Base-by-base conservation (phyloP, 1,140 invertebrate species). In the Nomia melanderi region DNA sequence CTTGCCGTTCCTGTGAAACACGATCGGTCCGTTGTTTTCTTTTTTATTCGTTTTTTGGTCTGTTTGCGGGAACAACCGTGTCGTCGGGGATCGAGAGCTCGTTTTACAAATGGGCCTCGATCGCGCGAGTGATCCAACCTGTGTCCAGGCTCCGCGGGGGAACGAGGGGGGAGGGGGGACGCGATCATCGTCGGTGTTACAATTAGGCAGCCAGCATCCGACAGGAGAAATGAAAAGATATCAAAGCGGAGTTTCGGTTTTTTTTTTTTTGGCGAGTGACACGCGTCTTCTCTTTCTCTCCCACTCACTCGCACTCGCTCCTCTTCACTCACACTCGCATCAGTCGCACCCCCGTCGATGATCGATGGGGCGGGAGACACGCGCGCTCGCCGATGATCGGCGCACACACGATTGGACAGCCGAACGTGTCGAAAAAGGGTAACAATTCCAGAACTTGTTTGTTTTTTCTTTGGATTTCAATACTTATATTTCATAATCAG, bases 401-500 rank as follows among this genome's bases (percentile, higher is more conserved):
- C 70, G 39, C 57, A 39, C 56, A 54, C 69, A 44, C 59, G 75
- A 77, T 78, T 59, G 79, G 76, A 77, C 33, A 74, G 56, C 70
- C 50, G 69, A 50, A 50, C 1, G 47, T 50, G 60, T 81, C 79
- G 75, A 82, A 65, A 67, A 78, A 73, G 82, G 83, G 84, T 83
- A 88, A 90, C 85, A 88, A 90, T 85, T 84, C 79, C 81, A 86
- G 78, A 88, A 86, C 78, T 82, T n/a, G n/a, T n/a, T n/a, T n/a
- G n/a, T n/a, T n/a, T n/a, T n/a, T n/a, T n/a, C n/a, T 79, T 50
- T 50, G 64, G 82, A 78, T 90, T 88, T 89, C 78, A 88, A 89
- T 88, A 83, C 36, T 89, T 90, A 87, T 87, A 90, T 89, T 91
- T 88, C 85, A 86, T 87, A 83, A 83, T 81, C 72, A 85, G 82